phyloP scores from a whole-genome alignment of 2,797 vertebrate genomes.

The Mastacembelus armatus region DNA sequence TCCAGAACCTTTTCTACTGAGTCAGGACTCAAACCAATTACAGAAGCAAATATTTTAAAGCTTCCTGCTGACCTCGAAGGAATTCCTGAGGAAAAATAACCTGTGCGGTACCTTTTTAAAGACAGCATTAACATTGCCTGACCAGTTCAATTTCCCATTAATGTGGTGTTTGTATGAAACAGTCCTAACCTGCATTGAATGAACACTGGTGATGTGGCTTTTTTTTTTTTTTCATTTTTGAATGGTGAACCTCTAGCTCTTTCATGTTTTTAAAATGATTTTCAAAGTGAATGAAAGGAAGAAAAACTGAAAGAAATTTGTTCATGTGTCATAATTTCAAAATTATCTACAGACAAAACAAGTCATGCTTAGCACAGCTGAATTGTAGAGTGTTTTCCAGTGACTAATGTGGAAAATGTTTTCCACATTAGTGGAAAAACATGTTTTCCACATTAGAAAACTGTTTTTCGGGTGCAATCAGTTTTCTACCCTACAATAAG shows the following conservation, averaged over 20 bases:
- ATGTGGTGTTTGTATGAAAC: too few relatives aligned
- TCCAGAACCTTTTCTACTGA: not conserved
- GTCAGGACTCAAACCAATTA: conserved; percentile 9
- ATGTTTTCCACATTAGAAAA: conserved; percentile 1
- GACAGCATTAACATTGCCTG: too few relatives aligned
- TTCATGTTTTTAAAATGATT: not conserved
- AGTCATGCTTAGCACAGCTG: not conserved
- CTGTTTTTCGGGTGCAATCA: conserved; percentile 6
- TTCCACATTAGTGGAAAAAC: conserved; percentile 1
- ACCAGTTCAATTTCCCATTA: not conserved
- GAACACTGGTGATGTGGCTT: not conserved
- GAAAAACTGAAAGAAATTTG: not conserved
- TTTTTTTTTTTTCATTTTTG: not conserved
- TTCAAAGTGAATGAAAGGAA: not conserved
- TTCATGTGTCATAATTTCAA: not conserved
- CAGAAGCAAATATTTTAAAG: not conserved
- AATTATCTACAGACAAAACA: not conserved
- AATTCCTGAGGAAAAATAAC: not conserved
- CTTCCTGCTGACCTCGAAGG: not conserved
- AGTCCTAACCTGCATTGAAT: not conserved
- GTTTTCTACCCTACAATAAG: conserved; percentile 7
- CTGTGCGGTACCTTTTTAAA: not conserved
- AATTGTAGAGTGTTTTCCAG: too few relatives aligned
- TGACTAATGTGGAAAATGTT: conserved; percentile 2
- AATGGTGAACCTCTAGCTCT: not conserved